A percentile compares a stretch with the other conserved stretches of the same genome.
phyloP scores from a whole-genome alignment of 2,888 invertebrate species.

The Cepaea hortensis region DNA sequence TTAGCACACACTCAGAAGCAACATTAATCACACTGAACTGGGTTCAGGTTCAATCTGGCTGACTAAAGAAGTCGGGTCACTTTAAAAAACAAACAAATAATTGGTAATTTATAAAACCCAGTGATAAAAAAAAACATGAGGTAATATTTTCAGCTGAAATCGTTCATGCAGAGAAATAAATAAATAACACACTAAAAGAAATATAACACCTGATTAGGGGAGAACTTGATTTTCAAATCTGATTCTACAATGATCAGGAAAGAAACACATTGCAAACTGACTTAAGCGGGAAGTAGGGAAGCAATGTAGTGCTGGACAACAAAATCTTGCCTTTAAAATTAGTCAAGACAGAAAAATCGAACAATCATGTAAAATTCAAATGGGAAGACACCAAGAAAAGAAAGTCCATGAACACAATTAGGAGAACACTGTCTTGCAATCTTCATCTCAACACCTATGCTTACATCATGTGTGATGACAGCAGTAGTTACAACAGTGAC shows the following conservation, averaged over 20 bases:
- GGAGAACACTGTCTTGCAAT: not conserved
- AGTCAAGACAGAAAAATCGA: not conserved
- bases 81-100: too few species aligned
- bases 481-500: not conserved
- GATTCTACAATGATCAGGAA: not conserved
- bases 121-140: too few species aligned
- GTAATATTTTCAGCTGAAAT: too few species aligned
- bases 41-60: too few species aligned
- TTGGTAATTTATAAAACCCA: too few species aligned
- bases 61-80: too few species aligned
- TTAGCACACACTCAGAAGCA: too few species aligned
- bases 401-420: not conserved
- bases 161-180: not conserved
- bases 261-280: not conserved
- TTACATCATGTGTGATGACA: not conserved
- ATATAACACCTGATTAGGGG: too few species aligned
- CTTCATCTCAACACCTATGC: conserved; percentile 6
- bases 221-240: too few species aligned
- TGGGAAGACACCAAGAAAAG: conserved; percentile 15
- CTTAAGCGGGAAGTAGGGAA: not conserved
- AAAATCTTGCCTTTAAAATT: not conserved
- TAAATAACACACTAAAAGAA: not conserved
- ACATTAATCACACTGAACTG: too few species aligned
- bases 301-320: not conserved
- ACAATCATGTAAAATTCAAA: not conserved